Evolutionary conservation across 2,113 vertebrate genomes (phyloP).

Genomic region (Hydrochoerus hydrochaeris): DNA sequence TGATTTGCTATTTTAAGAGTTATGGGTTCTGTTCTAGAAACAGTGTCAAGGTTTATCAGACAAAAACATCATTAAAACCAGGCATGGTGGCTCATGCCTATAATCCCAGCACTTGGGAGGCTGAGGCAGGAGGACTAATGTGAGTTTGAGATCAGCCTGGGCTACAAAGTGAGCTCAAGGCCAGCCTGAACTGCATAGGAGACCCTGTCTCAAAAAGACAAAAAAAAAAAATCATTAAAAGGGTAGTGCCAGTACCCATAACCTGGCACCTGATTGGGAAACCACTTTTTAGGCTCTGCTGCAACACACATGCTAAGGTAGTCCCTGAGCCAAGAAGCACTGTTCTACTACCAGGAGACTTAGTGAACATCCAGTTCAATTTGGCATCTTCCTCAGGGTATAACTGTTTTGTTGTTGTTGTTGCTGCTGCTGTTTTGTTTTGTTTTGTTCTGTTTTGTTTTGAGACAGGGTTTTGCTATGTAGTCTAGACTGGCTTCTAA

Average conservation of each 20-base stretch:
- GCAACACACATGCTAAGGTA: background rate
- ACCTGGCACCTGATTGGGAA: background rate
- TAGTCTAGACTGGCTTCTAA: background rate
- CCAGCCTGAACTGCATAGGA: too few relatives aligned
- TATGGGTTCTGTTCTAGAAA: slow-evolving; percentile 49
- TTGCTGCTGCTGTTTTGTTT: background rate
- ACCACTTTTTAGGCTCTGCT: background rate
- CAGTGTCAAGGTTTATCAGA: slow-evolving; percentile 45
- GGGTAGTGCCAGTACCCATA: background rate
- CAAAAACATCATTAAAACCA: slow-evolving; percentile 24
- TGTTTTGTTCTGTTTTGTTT: background rate
- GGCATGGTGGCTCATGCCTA: too few relatives aligned
- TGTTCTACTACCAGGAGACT: slow-evolving; percentile 19
- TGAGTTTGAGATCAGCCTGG: too few relatives aligned
- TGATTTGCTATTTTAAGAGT: slow-evolving; percentile 48
- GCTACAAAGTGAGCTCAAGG: too few relatives aligned
- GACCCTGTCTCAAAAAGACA: too few relatives aligned
- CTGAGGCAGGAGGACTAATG: too few relatives aligned
- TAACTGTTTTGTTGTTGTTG: background rate
- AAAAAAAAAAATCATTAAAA: slow-evolving; percentile 40
- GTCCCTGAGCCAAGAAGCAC: background rate
- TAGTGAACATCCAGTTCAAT: background rate
- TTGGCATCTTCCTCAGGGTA: background rate
- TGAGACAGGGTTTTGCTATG: background rate
- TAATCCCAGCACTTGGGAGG: too few relatives aligned